Percentiles rank a stretch among this genome's conserved stretches.
phyloP scores from a whole-genome alignment of 2,888 invertebrate species.

The Chouioia cunea region DNA sequence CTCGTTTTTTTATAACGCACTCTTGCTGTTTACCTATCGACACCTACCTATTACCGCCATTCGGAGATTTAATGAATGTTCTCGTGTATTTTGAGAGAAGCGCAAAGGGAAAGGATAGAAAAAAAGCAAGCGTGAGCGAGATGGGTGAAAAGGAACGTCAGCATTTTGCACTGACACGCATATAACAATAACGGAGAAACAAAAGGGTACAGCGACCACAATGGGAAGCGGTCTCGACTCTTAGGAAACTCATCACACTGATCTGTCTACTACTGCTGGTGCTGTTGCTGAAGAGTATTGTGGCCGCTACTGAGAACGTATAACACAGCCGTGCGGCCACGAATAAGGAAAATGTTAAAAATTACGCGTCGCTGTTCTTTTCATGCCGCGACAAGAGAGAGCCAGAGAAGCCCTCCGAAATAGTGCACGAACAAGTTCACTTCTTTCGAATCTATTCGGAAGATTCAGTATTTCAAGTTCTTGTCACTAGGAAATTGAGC shows the following conservation, averaged over 20 bases:
- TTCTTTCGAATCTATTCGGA: neutral
- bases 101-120: slow-evolving; percentile 7
- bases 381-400: slow-evolving; percentile 4
- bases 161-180: slow-evolving; percentile 42
- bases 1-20: no score
- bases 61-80: no score
- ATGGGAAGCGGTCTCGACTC: slow-evolving; percentile 10
- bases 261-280: no score
- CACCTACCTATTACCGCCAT: no score
- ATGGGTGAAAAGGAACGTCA: slow-evolving; percentile 33
- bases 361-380: slow-evolving; percentile 34
- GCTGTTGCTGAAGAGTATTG: slow-evolving; percentile 25
- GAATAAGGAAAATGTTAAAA: slow-evolving; percentile 40
- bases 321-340: slow-evolving; percentile 2
- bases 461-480: neutral
- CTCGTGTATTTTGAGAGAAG: no score
- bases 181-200: slow-evolving; percentile 43
- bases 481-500: no score
- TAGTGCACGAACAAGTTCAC: neutral
- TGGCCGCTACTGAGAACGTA: neutral
- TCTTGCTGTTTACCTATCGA: no score
- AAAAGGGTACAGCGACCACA: slow-evolving; percentile 28
- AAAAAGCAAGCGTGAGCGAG: slow-evolving; percentile 1
- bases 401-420: no score
- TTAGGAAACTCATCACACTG: slow-evolving; percentile 37